phyloP scores from a whole-genome alignment of 2,888 invertebrate genomes.

The Timema cristinae region DNA sequence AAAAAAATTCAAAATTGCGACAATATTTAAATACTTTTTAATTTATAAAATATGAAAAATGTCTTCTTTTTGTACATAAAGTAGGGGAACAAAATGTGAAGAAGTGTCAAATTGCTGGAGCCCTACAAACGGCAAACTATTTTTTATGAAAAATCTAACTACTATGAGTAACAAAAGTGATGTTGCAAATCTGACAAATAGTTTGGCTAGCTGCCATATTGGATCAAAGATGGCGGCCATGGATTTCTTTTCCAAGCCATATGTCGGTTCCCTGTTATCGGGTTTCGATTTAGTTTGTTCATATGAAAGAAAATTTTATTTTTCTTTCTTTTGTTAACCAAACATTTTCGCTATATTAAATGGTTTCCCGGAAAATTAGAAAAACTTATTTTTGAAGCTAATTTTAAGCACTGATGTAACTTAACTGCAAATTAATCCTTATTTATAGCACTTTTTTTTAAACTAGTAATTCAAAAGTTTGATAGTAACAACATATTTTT shows the following conservation, averaged over 20 bases:
- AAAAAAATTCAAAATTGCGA: too few relatives aligned
- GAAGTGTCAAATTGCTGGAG: not conserved
- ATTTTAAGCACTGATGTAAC: not conserved
- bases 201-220: slow-evolving; percentile 8
- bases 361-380: not conserved
- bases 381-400: not conserved
- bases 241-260: not conserved
- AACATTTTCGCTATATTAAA: not conserved
- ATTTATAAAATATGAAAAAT: too few relatives aligned
- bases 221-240: slow-evolving; percentile 5
- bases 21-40: too few relatives aligned
- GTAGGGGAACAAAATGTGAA: too few relatives aligned
- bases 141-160: not conserved
- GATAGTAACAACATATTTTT: too few relatives aligned
- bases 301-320: not conserved
- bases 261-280: not conserved
- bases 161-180: not conserved
- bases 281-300: not conserved
- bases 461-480: too few relatives aligned
- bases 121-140: not conserved
- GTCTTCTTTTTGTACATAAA: too few relatives aligned
- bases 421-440: not conserved
- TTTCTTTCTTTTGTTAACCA: not conserved
- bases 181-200: slow-evolving; percentile 4
- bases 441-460: not conserved